Evolutionary conservation across 37 sponge, comb jelly and placozoan species (phyloP).

Genomic region (Halichondria panicea): DNA sequence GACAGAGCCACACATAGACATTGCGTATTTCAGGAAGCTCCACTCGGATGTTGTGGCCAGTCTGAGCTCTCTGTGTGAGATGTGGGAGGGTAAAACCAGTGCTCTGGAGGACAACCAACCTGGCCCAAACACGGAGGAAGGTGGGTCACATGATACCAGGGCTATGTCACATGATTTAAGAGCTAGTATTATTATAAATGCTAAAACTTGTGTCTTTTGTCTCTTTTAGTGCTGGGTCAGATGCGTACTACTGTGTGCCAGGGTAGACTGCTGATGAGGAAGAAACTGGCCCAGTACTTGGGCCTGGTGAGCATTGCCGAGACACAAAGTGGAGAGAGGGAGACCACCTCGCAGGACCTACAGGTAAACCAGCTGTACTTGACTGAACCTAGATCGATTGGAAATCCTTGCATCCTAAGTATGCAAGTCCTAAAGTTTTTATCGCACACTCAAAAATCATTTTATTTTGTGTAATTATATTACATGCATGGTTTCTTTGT

Average conservation of each 20-base stretch:
- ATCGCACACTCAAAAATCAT: too few relatives aligned
- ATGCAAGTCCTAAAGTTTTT: too few relatives aligned
- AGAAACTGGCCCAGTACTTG: slow-evolving; percentile 76
- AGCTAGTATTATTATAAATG: neutral
- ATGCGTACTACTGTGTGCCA: slow-evolving; percentile 68
- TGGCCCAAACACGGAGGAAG: slow-evolving; percentile 7
- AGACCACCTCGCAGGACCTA: slow-evolving; percentile 47
- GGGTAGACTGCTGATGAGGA: slow-evolving; percentile 70
- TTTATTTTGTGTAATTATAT: neutral
- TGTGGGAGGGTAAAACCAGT: slow-evolving; percentile 43
- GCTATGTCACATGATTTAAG: neutral
- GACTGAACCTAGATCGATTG: too few relatives aligned
- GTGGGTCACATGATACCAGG: neutral
- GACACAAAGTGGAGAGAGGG: slow-evolving; percentile 21
- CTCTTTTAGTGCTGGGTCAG: slow-evolving; percentile 56
- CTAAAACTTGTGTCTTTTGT: neutral
- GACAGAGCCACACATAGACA: neutral
- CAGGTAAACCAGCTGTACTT: too few relatives aligned
- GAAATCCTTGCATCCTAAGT: too few relatives aligned
- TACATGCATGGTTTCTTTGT: neutral
- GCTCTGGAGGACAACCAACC: slow-evolving; percentile 14
- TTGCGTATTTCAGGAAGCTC: slow-evolving; percentile 41
- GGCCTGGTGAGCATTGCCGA: slow-evolving; percentile 59
- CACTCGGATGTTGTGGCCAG: slow-evolving; percentile 30
- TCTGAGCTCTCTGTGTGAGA: slow-evolving; percentile 23